Evolutionary conservation across 2,888 invertebrate genomes (phyloP).

Genomic region (Aphodius sticticus): DNA sequence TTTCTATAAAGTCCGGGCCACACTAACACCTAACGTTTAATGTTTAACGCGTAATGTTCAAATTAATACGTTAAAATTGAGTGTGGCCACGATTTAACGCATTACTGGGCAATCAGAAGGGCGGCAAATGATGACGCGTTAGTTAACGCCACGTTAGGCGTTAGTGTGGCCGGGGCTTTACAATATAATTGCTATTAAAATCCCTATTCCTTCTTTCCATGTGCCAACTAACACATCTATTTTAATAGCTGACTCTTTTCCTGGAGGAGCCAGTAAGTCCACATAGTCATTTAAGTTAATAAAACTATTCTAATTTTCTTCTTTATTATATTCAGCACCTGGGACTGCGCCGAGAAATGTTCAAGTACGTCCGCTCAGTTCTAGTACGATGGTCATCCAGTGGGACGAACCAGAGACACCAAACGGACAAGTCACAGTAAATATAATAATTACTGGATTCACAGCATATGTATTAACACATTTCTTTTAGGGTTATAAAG

Average conservation of each 20-base stretch:
- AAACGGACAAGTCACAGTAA: conserved; percentile 96
- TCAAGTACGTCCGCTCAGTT: conserved; percentile 91
- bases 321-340: conserved; percentile 73
- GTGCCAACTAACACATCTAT: conserved; percentile 36
- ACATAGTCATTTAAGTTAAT: conserved; percentile 29
- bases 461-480: conserved; percentile 10
- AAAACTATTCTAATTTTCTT: conserved; percentile 6
- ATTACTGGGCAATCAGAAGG: no score
- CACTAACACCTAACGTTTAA: no score
- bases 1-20: no score
- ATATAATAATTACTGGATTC: conserved; percentile 50
- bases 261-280: conserved; percentile 70
- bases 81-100: no score
- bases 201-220: background rate
- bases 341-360: conserved; percentile 95
- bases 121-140: no score
- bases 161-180: no score
- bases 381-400: conserved; percentile 95
- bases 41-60: no score
- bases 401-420: conserved; percentile 99
- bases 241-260: conserved; percentile 59
- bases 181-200: background rate
- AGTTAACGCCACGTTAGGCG: no score
- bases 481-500: conserved; percentile 87
- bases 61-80: no score